A percentile compares a stretch with the other conserved stretches of the same genome.
Evolutionary conservation across 2,797 vertebrate genomes (phyloP).

Genomic region (Sus cebifrons): DNA sequence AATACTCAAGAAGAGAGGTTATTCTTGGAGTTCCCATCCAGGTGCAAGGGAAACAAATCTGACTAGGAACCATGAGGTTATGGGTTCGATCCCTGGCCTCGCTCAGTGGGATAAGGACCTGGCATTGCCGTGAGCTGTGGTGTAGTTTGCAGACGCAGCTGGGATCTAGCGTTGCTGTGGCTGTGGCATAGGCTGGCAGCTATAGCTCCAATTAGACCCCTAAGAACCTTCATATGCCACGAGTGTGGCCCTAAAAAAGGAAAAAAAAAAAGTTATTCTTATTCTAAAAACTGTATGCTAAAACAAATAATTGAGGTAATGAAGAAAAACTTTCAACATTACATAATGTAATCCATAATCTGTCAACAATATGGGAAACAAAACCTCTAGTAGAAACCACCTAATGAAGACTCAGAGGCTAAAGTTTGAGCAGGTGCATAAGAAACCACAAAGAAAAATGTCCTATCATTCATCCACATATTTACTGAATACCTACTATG

Average conservation of each 20-base stretch:
- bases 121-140: too few species aligned
- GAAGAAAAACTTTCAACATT: constrained; percentile 2
- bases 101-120: too few species aligned
- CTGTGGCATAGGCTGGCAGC: too few species aligned
- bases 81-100: too few species aligned
- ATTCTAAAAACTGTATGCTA: background rate
- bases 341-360: background rate
- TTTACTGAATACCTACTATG: background rate
- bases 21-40: background rate
- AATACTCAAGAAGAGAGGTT: background rate
- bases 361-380: background rate
- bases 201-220: too few species aligned
- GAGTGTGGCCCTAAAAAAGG: too few species aligned
- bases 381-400: background rate
- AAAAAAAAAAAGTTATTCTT: background rate
- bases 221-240: too few species aligned
- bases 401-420: background rate
- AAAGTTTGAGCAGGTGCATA: background rate
- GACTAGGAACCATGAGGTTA: too few species aligned
- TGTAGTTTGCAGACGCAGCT: too few species aligned
- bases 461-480: background rate
- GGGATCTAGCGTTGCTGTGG: too few species aligned
- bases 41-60: too few species aligned
- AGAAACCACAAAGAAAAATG: background rate
- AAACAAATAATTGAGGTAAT: constrained; percentile 1